Conservation (phyloP, 2,888 invertebrate genomes). For the Sinhomidia bicolor region DNA sequence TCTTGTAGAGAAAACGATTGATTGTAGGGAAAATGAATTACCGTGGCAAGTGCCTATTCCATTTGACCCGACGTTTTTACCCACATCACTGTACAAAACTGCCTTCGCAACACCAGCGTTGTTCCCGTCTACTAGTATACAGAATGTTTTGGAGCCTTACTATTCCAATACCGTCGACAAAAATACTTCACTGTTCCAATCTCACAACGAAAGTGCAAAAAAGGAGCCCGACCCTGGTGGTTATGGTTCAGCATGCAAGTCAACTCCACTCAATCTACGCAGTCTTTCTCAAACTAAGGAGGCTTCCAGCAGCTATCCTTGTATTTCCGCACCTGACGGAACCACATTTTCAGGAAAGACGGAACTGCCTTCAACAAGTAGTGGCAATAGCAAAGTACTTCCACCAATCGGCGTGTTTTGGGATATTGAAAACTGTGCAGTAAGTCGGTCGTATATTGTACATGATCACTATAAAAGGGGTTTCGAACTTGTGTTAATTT, state of each 20-base stretch:
- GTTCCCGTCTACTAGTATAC: conserved; percentile 12
- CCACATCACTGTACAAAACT: conserved; percentile 61
- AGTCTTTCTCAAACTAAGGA: conserved; percentile 27
- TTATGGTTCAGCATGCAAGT: not conserved
- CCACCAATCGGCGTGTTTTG: conserved; percentile 94
- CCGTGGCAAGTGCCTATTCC: conserved; percentile 63
- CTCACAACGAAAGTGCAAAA: conserved; percentile 18
- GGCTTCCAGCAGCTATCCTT: conserved; percentile 52
- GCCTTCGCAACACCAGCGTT: not conserved
- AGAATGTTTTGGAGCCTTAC: conserved; percentile 51
- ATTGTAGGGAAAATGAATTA: conserved; percentile 58
- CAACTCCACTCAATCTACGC: conserved; percentile 7
- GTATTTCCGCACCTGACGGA: not conserved
- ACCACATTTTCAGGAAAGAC: conserved; percentile 10
- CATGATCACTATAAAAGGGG: no score
- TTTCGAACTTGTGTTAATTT: not conserved
- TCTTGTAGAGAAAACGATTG: conserved; percentile 49
- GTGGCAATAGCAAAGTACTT: conserved; percentile 81
- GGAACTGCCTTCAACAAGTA: conserved; percentile 78
- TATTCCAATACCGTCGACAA: not conserved
- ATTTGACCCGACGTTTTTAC: conserved; percentile 58
- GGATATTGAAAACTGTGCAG: conserved; percentile 96
- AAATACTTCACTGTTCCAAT: conserved; percentile 15
- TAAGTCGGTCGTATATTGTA: conserved; percentile 81
- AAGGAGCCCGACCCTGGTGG: conserved; percentile 34